Base-by-base conservation (phyloP, 1,140 invertebrate genomes). In the Caligus rogercresseyi region DNA sequence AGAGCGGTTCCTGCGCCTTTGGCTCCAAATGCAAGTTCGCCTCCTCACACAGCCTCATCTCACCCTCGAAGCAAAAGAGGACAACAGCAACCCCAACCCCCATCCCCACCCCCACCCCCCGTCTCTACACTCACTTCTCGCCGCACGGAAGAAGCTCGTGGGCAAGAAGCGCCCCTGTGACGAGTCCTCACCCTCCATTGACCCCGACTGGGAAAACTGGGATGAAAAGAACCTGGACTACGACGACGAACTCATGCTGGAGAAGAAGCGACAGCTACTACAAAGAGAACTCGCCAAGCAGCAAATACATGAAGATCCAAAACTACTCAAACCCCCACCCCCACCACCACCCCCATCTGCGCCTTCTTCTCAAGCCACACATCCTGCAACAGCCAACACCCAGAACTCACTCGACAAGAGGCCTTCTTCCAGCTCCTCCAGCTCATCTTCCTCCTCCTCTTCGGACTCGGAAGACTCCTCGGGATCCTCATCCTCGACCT, bases 181-280 rank as follows among this genome's bases (percentile, higher is more conserved):
- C 24, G 54, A 56, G 24, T 18, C 20, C 14, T 24, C 20, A 31
- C 57, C 57, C 57, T 31, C n/a, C 57, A 60, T 60, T 25, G 57
- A 60, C 26, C 23, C 57, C 3, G 26, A 60, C 51, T 80, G 82
- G 72, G 81, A 84, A 69, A 80, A 80, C 69, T 85, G 83, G 82
- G 82, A 84, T 71, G 81, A 84, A 73, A 83, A 80, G 67, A 80
- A 83, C 72, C 73, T 87, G 69, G 86, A 87, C 70, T 85, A 85
- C 76, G 85, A 84, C 65, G 84, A 87, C 74, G 83, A 86, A 65
- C 83, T 86, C 69, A 83, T 82, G 52, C 74, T 88, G 67, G 84
- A 87, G 71, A 81, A 82, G 73, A 77, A 84, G 65, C 76, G 84
- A 66, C 81, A 82, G 69, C 78, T 85, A 68, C 75, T 88, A 66